phyloP scores from a whole-genome alignment of 2,113 vertebrate species.

The Empidonax alnorum region DNA sequence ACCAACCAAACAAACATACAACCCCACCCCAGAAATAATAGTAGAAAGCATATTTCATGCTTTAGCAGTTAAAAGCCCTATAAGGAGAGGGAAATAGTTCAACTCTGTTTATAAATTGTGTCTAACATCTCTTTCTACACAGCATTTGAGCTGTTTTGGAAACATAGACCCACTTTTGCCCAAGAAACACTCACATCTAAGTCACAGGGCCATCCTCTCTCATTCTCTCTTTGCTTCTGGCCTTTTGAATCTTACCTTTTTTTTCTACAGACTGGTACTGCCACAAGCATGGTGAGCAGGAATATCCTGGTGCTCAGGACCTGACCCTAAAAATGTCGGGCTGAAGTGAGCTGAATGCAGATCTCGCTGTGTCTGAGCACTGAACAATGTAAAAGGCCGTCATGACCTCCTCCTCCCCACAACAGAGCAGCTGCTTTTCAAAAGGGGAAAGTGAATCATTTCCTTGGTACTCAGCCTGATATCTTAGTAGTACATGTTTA shows the following conservation, averaged over 20 bases:
- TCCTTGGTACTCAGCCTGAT: constrained; percentile 25
- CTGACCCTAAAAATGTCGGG: neutral
- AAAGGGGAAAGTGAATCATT: constrained; percentile 41
- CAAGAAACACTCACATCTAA: neutral
- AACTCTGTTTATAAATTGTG: neutral
- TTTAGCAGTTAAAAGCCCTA: neutral
- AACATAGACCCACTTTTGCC: neutral
- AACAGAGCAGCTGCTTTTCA: neutral
- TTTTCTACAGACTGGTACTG: neutral
- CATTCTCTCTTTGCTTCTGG: neutral
- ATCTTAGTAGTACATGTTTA: constrained; percentile 1
- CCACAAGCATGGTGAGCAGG: neutral
- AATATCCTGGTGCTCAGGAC: neutral
- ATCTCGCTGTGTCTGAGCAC: neutral
- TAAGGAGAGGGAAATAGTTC: neutral
- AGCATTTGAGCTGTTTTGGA: neutral
- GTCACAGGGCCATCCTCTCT: neutral
- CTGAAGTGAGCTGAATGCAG: neutral
- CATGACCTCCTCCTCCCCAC: neutral
- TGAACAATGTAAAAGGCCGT: neutral
- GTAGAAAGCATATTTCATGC: neutral
- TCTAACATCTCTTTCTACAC: neutral
- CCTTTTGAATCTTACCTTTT: neutral
- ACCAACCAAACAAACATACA: neutral
- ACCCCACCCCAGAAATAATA: neutral